Percentiles rank a stretch among this genome's conserved stretches.
Conservation (phyloP, 2,888 invertebrate species). For the Drosophila rubida region DNA sequence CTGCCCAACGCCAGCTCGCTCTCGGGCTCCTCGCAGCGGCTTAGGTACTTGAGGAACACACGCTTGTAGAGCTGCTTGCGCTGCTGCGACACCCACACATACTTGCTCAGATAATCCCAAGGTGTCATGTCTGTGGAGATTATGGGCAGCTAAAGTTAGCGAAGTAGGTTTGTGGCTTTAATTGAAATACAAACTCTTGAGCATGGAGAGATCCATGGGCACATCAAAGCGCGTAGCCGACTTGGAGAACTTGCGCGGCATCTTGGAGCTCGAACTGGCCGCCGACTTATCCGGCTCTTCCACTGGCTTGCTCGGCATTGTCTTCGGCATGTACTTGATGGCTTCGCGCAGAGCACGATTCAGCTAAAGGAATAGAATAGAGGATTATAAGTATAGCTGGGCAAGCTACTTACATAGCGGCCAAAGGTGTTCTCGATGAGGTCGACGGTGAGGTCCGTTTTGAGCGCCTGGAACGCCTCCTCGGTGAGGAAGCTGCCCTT, state of each 20-base stretch:
- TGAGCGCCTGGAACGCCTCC: constrained; percentile 83
- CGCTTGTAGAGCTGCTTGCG: constrained; percentile 87
- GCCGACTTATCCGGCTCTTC: constrained; percentile 67
- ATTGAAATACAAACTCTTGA: constrained; percentile 72
- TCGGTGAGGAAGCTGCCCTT: constrained; percentile 84
- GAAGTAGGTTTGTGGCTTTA: no score
- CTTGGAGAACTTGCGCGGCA: constrained; percentile 91
- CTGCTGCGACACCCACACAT: constrained; percentile 87
- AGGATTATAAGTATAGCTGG: neutral
- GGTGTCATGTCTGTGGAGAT: constrained; percentile 88
- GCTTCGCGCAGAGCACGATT: constrained; percentile 83
- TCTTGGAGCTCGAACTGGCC: constrained; percentile 83
- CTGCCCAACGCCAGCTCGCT: constrained; percentile 42
- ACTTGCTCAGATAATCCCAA: constrained; percentile 89
- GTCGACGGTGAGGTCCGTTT: constrained; percentile 83
- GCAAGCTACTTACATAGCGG: constrained; percentile 78
- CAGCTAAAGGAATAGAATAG: constrained; percentile 59
- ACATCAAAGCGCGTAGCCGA: constrained; percentile 91
- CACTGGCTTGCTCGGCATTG: constrained; percentile 36
- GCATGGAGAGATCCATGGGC: constrained; percentile 88
- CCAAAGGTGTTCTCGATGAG: constrained; percentile 84
- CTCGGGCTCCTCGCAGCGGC: constrained; percentile 75
- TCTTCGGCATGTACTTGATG: constrained; percentile 79
- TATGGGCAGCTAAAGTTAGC: neutral
- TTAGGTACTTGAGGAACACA: constrained; percentile 85